Evolutionary conservation across 2,113 vertebrate species (phyloP).

Genomic region (Piaya cayana): DNA sequence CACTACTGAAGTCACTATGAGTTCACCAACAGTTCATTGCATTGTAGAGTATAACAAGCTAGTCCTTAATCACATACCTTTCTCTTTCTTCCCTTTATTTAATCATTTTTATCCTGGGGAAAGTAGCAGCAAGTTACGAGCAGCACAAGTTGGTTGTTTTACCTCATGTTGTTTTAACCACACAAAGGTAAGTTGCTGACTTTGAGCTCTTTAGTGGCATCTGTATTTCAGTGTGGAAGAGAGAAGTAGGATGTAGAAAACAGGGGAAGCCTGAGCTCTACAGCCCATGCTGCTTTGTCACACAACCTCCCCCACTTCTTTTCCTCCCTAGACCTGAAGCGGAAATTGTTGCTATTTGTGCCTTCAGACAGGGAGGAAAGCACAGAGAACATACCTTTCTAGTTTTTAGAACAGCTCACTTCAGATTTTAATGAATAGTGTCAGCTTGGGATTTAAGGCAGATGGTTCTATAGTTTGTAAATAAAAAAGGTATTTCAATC

Average conservation of each 20-base stretch:
- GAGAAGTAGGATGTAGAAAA: not conserved
- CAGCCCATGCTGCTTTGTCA: not conserved
- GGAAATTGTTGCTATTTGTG: not conserved
- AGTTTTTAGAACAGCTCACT: not conserved
- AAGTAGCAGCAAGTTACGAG: not conserved
- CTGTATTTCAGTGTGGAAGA: not conserved
- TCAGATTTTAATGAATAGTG: not conserved
- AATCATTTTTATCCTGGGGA: not conserved
- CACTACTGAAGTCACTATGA: not conserved
- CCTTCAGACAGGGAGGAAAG: not conserved
- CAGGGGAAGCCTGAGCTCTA: not conserved
- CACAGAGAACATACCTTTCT: not conserved
- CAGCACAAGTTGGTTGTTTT: not conserved
- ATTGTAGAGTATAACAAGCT: not conserved
- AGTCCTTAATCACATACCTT: not conserved
- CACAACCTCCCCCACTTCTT: not conserved
- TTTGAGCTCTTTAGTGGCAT: not conserved
- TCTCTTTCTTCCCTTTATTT: not conserved
- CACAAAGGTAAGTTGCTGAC: not conserved
- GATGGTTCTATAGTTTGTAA: not conserved
- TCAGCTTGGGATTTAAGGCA: not conserved
- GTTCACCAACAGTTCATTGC: not conserved
- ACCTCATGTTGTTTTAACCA: not conserved
- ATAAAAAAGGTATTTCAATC: not conserved
- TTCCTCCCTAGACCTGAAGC: not conserved